phyloP scores from a whole-genome alignment of 2,888 invertebrate genomes.

The Xanthia icteritia region DNA sequence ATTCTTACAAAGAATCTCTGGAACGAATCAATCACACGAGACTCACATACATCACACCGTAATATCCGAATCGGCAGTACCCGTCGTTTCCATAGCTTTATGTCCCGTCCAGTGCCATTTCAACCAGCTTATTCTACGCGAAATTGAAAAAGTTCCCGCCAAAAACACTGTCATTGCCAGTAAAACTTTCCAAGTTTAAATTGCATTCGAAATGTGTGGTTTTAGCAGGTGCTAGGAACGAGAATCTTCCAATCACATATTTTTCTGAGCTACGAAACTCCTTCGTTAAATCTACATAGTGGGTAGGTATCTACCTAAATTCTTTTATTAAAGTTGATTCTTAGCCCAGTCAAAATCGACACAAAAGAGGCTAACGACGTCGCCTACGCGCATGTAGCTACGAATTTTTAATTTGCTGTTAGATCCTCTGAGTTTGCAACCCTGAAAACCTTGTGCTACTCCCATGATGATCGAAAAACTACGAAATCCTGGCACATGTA shows the following conservation, averaged over 20 bases:
- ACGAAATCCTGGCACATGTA: too few species aligned
- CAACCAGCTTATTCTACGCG: slow-evolving; percentile 43
- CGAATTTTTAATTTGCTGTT: too few species aligned
- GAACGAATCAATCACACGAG: slow-evolving; percentile 25
- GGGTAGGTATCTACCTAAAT: not conserved
- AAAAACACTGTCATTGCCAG: slow-evolving; percentile 44
- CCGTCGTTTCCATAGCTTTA: slow-evolving; percentile 15
- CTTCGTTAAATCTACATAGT: not conserved
- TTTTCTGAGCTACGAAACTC: not conserved
- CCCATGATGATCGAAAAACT: too few species aligned
- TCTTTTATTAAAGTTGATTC: not conserved
- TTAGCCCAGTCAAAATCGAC: not conserved
- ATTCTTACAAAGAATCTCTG: not conserved
- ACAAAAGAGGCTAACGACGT: too few species aligned
- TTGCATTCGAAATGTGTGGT: slow-evolving; percentile 49
- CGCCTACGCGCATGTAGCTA: too few species aligned
- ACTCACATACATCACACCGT: slow-evolving; percentile 18
- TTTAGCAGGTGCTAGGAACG: slow-evolving; percentile 25
- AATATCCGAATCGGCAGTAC: slow-evolving; percentile 48
- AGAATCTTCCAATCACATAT: slow-evolving; percentile 8
- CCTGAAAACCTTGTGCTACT: too few species aligned
- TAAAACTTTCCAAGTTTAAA: slow-evolving; percentile 56
- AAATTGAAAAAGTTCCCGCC: slow-evolving; percentile 59
- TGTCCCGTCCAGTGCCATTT: slow-evolving; percentile 25
- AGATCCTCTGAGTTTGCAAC: too few species aligned